Evolutionary conservation across 2,888 invertebrate species (phyloP).

Genomic region (Ichneumon xanthorius): DNA sequence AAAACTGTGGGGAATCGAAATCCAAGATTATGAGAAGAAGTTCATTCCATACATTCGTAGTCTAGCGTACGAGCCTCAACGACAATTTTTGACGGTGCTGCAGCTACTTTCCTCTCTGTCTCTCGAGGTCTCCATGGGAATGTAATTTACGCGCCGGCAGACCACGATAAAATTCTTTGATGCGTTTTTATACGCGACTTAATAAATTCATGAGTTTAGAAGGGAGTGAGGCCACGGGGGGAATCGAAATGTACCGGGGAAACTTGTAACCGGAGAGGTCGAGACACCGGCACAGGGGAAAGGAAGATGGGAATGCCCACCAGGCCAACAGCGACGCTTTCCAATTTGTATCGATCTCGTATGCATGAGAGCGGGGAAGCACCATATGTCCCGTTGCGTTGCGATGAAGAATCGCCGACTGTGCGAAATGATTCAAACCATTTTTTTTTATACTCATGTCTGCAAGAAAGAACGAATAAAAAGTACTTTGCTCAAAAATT

Average conservation of each 20-base stretch:
- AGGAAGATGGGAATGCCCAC: slow-evolving; percentile 33
- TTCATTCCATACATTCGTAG: background rate
- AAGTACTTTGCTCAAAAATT: background rate
- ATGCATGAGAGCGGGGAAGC: slow-evolving; percentile 72
- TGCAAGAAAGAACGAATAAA: background rate
- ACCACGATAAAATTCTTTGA: slow-evolving; percentile 60
- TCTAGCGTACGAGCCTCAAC: slow-evolving; percentile 8
- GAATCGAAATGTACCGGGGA: slow-evolving; percentile 39
- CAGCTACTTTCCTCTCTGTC: background rate
- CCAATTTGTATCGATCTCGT: slow-evolving; percentile 72
- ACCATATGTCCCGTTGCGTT: slow-evolving; percentile 68
- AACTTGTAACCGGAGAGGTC: slow-evolving; percentile 71
- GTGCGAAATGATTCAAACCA: slow-evolving; percentile 36
- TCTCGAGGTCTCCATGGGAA: slow-evolving; percentile 43
- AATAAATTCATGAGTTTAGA: slow-evolving; percentile 62
- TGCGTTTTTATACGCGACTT: slow-evolving; percentile 60
- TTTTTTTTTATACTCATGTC: background rate
- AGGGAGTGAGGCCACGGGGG: slow-evolving; percentile 25
- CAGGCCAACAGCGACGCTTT: slow-evolving; percentile 44
- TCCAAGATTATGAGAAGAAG: background rate
- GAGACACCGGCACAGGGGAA: slow-evolving; percentile 51
- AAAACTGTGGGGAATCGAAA: no score
- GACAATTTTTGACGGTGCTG: slow-evolving; percentile 2
- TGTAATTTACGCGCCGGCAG: slow-evolving; percentile 60
- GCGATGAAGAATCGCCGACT: slow-evolving; percentile 49